Evolutionary conservation across 2,888 invertebrate species (phyloP).

Genomic region (Monochamus alternatus): DNA sequence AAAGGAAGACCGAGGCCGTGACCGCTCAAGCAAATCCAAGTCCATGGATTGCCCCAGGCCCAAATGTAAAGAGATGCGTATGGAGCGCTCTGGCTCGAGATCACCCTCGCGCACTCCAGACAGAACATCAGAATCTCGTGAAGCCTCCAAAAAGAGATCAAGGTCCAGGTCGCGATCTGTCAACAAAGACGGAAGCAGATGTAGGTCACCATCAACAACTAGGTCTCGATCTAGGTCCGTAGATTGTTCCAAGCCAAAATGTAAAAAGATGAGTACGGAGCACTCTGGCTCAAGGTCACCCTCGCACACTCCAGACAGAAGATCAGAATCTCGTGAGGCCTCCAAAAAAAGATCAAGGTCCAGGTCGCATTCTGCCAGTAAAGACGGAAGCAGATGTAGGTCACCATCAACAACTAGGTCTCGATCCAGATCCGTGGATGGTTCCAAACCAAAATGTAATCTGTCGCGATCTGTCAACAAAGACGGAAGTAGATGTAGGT

Average conservation of each 20-base stretch:
- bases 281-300: slow-evolving; percentile 66
- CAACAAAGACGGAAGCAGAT: slow-evolving; percentile 64
- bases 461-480: too few relatives aligned
- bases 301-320: slow-evolving; percentile 58
- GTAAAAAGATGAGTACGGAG: slow-evolving; percentile 63
- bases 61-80: slow-evolving; percentile 64
- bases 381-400: slow-evolving; percentile 62
- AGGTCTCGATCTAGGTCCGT: slow-evolving; percentile 60
- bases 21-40: slow-evolving; percentile 62
- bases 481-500: too few relatives aligned
- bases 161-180: slow-evolving; percentile 33
- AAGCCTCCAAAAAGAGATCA: slow-evolving; percentile 64
- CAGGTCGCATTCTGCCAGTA: slow-evolving; percentile 66
- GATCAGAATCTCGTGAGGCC: slow-evolving; percentile 65
- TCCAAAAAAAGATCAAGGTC: slow-evolving; percentile 67
- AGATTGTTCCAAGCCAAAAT: slow-evolving; percentile 64
- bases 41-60: slow-evolving; percentile 65
- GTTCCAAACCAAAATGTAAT: slow-evolving; percentile 64
- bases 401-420: slow-evolving; percentile 32
- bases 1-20: slow-evolving; percentile 57
- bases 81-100: slow-evolving; percentile 66
- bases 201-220: slow-evolving; percentile 41
- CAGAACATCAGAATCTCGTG: slow-evolving; percentile 65
- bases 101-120: slow-evolving; percentile 58
- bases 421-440: slow-evolving; percentile 62